Conservation (phyloP, 2,888 invertebrate species). For the Arenicola marina region DNA sequence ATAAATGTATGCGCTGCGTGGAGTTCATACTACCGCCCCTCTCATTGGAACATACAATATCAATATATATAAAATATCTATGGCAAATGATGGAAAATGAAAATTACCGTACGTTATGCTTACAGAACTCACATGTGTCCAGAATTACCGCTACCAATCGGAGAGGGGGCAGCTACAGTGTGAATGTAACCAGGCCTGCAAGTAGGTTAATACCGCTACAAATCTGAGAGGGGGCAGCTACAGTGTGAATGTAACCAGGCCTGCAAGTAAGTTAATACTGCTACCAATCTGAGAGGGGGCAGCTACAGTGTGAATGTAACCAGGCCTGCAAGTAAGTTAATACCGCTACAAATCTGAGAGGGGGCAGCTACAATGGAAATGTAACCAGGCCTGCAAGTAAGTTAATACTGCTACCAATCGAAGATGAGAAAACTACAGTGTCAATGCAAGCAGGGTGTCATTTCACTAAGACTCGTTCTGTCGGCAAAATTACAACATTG, state of each 20-base stretch:
- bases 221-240: neutral
- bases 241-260: constrained; percentile 2
- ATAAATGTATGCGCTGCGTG: no score
- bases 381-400: neutral
- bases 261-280: neutral
- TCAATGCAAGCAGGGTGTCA: neutral
- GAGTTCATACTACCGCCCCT: no score
- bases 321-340: neutral
- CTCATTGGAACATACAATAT: neutral
- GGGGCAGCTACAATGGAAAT: neutral
- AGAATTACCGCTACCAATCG: neutral
- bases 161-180: neutral
- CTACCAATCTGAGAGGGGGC: neutral
- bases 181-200: neutral
- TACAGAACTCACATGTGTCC: neutral
- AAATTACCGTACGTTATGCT: no score
- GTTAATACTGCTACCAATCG: neutral
- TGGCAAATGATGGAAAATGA: neutral
- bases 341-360: neutral
- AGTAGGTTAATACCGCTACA: neutral
- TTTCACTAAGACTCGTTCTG: no score
- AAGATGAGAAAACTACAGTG: neutral
- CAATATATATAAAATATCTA: neutral
- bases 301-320: neutral
- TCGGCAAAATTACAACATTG: no score